Evolutionary conservation across 2,888 invertebrate genomes (phyloP).

Genomic region (Resseliella maxima): DNA sequence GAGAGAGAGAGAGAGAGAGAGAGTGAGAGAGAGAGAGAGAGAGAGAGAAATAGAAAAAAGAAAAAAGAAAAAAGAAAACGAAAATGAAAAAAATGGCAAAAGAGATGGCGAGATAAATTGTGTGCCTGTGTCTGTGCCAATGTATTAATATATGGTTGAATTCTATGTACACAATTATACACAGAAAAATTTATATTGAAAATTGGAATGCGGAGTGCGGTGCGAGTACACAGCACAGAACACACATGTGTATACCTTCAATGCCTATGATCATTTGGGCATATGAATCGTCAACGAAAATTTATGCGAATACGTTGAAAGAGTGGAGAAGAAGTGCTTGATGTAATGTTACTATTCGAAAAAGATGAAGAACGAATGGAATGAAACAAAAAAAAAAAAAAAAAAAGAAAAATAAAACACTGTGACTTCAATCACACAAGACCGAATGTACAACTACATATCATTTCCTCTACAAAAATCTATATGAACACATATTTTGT

Average conservation of each 20-base stretch:
- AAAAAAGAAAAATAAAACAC: not conserved
- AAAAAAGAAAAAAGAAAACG: too few species aligned
- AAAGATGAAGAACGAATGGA: too few species aligned
- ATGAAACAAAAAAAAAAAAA: not conserved
- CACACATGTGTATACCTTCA: slow-evolving; percentile 7
- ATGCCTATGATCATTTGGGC: not conserved
- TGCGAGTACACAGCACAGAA: not conserved
- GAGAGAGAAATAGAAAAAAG: too few species aligned
- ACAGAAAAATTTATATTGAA: slow-evolving; percentile 8
- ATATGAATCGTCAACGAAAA: not conserved
- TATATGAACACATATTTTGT: not conserved
- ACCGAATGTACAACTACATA: not conserved
- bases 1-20: too few species aligned
- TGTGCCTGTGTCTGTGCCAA: not conserved
- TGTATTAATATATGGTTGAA: too few species aligned
- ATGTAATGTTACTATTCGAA: too few species aligned
- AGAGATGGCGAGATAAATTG: too few species aligned
- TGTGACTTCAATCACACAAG: not conserved
- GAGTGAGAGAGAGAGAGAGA: too few species aligned
- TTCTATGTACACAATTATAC: slow-evolving; percentile 32
- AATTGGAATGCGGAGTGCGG: not conserved
- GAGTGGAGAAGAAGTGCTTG: not conserved
- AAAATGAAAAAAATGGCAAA: too few species aligned
- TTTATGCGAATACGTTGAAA: not conserved
- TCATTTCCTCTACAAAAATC: slow-evolving; percentile 6